These are phyloP conservation scores for Leucophora obtusa DNA, from an alignment of 2,888 invertebrate genomes.

Conservation along the genomic window DNA sequence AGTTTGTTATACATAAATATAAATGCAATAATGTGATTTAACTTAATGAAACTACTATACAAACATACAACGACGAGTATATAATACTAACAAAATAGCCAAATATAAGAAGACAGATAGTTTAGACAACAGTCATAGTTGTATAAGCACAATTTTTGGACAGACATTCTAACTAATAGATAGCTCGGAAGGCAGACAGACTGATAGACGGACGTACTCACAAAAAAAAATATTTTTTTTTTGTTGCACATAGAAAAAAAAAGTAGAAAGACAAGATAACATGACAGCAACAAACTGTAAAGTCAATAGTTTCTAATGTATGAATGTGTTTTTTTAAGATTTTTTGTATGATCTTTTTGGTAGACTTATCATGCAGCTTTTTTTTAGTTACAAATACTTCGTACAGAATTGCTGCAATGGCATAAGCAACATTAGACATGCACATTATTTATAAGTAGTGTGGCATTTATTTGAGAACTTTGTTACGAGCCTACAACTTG, in stretches of 20 bases:
- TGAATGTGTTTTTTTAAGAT: conserved; percentile 17
- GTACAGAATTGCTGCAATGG: neutral
- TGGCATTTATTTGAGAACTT: neutral
- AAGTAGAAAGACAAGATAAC: conserved; percentile 20
- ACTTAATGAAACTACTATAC: conserved; percentile 48
- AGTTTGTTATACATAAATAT: neutral
- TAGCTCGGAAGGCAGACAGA: neutral
- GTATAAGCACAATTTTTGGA: conserved; percentile 4
- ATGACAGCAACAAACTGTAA: conserved; percentile 52
- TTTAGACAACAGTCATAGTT: conserved; percentile 15
- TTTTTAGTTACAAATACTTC: neutral
- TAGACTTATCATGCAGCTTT: conserved; percentile 10
- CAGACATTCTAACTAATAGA: neutral
- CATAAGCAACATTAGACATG: neutral
- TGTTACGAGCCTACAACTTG: too few relatives aligned
- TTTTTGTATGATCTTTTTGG: conserved; percentile 19
- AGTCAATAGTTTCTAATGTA: conserved; percentile 41
- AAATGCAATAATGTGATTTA: conserved; percentile 50
- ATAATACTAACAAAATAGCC: conserved; percentile 34
- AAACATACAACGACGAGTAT: too few relatives aligned
- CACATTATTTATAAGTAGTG: neutral
- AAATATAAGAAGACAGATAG: conserved; percentile 15
- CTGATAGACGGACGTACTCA: conserved; percentile 8
- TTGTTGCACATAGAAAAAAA: neutral
- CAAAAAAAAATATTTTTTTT: neutral